Base-by-base conservation (phyloP, 2,797 vertebrate genomes). In the Buceros bicornis region DNA sequence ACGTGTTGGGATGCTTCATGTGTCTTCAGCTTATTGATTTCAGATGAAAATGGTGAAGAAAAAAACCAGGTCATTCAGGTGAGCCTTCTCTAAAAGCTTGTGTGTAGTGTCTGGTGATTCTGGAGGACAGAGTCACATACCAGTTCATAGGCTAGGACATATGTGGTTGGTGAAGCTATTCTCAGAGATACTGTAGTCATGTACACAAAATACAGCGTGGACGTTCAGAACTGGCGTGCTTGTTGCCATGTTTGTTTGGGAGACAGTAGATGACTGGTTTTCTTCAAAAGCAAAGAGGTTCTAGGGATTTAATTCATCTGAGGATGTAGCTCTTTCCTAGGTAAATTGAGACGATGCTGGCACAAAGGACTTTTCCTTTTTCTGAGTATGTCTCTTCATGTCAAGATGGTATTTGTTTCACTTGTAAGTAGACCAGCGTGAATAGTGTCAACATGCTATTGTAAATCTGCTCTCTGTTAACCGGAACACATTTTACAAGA, bases 361-460 rank as follows among this genome's bases (percentile, higher is more conserved):
- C 72, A 94, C 57, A 92, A 83, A 77, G 51, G 84, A 19, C 61
- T 89, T 73, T 87, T 89, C 57, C n/a, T 70, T 73, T 60, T 71
- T 65, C 16, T 45, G 54, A 74, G 61, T 53, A 28, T 37, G 67
- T 69, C 33, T 69, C 14, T 88, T 69, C 26, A 28, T 33, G 79
- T 42, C 82, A 88, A 70, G 51, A 83, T 73, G 77, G n/a, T 87
- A 48, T 88, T 91, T 91, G 24, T 86, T 91, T 58, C 66, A 31
- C 42, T 2, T 81, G 48, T 37, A 58, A 91, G 58, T 69, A 88
- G 69, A 25, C 0, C 1, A 28, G 79, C 89, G 42, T 53, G 65
- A 93, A 15, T 50, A 28, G 60, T 66, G 77, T 70, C 73, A 82
- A 18, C 0, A 1, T 66, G 35, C 72, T 62, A 22, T 2, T 94